Evolutionary conservation across 1,140 invertebrate genomes (phyloP).

Genomic region (Euborellia annulipes): DNA sequence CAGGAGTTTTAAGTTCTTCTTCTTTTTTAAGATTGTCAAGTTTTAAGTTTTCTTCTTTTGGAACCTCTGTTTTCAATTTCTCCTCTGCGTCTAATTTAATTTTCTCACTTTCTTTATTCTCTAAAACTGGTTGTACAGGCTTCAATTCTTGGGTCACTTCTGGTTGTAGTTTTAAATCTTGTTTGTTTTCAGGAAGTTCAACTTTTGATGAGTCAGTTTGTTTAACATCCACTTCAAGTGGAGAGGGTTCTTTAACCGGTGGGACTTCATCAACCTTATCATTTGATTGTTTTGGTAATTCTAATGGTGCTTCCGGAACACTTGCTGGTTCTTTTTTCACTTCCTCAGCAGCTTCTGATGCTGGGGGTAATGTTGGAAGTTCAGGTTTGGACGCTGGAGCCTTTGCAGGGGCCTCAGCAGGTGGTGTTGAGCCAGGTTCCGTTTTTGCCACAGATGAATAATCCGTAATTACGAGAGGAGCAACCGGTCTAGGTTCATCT

Average conservation of each 20-base stretch:
- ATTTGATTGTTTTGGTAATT: background rate
- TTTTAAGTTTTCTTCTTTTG: constrained; percentile 1
- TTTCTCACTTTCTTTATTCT: constrained; percentile 5
- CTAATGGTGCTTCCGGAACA: background rate
- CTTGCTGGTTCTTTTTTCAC: constrained; percentile 4
- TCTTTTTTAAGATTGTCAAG: too few relatives aligned
- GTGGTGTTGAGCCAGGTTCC: constrained; percentile 8
- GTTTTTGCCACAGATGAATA: constrained; percentile 25
- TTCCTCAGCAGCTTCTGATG: constrained; percentile 1
- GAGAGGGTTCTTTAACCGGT: constrained; percentile 7
- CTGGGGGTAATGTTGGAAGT: constrained; percentile 4
- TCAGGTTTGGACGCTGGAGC: constrained; percentile 4
- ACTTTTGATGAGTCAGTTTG: constrained; percentile 2
- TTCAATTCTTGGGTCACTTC: constrained; percentile 3
- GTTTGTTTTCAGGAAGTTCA: constrained; percentile 10
- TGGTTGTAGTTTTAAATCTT: background rate
- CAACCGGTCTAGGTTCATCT: constrained; percentile 16
- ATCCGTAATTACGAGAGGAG: constrained; percentile 25
- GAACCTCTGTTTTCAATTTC: background rate
- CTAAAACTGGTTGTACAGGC: background rate
- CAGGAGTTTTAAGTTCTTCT: background rate
- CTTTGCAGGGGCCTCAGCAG: constrained; percentile 1
- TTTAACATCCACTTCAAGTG: background rate
- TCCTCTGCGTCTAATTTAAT: background rate
- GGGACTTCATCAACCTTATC: constrained; percentile 10